phyloP scores from a whole-genome alignment of 1,140 invertebrate genomes.

The Tetragonula clypearis region DNA sequence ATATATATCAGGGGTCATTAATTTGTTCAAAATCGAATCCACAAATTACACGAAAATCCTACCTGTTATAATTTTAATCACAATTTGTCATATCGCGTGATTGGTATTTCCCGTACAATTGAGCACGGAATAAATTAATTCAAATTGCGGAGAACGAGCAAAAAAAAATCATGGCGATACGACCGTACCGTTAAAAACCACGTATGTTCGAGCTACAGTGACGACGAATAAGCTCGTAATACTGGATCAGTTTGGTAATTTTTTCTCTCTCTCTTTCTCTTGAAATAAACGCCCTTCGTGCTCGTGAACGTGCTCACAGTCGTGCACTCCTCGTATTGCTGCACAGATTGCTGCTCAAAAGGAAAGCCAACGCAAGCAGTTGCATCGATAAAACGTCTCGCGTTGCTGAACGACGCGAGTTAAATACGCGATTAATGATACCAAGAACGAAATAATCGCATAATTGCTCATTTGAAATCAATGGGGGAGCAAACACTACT shows the following conservation, averaged over 20 bases:
- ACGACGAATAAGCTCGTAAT: conserved; percentile 35
- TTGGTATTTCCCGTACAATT: too few species aligned
- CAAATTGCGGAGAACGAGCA: conserved; percentile 3
- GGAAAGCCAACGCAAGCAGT: background rate
- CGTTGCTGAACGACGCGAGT: background rate
- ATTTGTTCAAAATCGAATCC: too few species aligned
- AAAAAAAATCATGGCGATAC: background rate
- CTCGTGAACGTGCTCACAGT: background rate
- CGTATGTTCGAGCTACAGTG: conserved; percentile 34
- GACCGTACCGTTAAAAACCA: conserved; percentile 60
- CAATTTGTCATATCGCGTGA: too few species aligned
- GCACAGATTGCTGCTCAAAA: background rate
- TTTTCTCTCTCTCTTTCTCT: conserved; percentile 11
- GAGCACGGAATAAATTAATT: too few species aligned
- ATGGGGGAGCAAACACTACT: background rate
- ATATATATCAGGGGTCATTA: too few species aligned
- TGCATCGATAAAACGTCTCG: background rate
- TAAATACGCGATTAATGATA: background rate
- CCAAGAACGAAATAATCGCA: background rate
- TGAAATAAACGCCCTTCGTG: conserved; percentile 59
- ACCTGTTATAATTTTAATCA: too few species aligned
- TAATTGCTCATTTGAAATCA: background rate
- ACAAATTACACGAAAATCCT: too few species aligned
- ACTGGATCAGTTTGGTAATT: conserved; percentile 58
- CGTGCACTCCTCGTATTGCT: background rate